Percentiles rank a stretch among this genome's conserved stretches.
Conservation (phyloP, 2,113 vertebrate genomes). For the Callorhinus ursinus region DNA sequence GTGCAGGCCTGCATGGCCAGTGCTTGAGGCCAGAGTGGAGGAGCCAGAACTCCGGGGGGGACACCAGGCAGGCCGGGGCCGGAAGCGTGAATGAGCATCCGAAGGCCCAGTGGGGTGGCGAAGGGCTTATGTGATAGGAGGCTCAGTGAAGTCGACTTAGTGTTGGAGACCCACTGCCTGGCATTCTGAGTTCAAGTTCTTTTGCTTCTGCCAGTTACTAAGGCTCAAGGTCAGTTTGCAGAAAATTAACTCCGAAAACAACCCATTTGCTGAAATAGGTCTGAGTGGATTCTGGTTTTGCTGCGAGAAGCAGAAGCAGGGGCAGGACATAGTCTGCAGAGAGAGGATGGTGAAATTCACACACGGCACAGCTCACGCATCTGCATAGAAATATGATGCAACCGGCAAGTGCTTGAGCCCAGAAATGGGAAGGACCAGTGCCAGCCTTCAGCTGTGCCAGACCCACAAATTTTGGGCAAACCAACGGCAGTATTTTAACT, state of each 20-base stretch:
- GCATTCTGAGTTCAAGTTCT: background rate
- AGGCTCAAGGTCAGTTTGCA: background rate
- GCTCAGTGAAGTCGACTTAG: fast-evolving
- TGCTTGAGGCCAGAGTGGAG: fast-evolving
- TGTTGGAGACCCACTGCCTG: background rate
- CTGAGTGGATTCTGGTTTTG: background rate
- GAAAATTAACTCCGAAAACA: background rate
- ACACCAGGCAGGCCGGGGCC: fast-evolving
- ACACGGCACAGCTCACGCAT: fast-evolving
- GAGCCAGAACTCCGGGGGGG: fast-evolving
- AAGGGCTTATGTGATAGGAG: fast-evolving
- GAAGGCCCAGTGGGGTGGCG: fast-evolving
- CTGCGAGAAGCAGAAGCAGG: background rate
- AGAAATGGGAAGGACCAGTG: background rate
- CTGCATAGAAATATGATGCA: fast-evolving
- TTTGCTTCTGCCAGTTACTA: background rate
- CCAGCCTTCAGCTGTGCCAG: no score
- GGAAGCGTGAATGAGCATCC: fast-evolving
- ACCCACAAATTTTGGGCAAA: background rate
- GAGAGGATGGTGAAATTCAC: background rate
- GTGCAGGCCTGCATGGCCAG: fast-evolving
- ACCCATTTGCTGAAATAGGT: background rate
- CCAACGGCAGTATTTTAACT: background rate
- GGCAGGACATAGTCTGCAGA: background rate
- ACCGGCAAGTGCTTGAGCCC: background rate